Evolutionary conservation across 2,797 vertebrate genomes (phyloP), one percentile per base, ranked within the genome.

Genomic region (Molossus molossus): DNA sequence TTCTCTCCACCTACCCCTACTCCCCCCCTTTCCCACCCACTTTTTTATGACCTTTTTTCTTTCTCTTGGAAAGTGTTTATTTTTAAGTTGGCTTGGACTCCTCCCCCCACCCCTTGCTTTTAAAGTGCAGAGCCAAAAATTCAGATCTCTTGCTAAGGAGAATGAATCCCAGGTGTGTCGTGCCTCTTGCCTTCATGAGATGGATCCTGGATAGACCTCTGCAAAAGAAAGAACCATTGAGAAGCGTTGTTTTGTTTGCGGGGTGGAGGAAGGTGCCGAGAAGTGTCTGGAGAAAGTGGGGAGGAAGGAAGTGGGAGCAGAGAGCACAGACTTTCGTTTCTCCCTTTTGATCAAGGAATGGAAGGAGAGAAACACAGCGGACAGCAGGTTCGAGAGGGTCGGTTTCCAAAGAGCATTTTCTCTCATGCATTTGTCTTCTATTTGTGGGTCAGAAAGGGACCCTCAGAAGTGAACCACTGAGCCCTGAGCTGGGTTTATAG

Each of bases 91-190:
- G 69, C 70, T 45, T 82, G 62, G 53, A 45, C 48, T 67, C 8
- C 50, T 53, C 17, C 4, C 21, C 21, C 4, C 9, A 9, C 75
- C 29, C 29, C 25, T 94, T 45, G 45, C 85, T 86, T 91, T 14
- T 65, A 82, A 89, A 25, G 57, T 73, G 25, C 45, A 73, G 87
- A 77, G 80, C 75, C 69, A 94, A 67, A 53, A 93, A 91, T 86
- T 87, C 3, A 45, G 82, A 40, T 85, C 40, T 86, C 50, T 90
- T 62, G 40, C 75, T 89, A 1, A n/a, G 53, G 58, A 94, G 94
- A 91, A 93, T 93, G 87, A 82, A 69, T 73, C 69, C 81, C 84
- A 93, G 90, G 90, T 89, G 64, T 91, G 80, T 9, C 13, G 50
- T 13, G 29, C 33, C 84, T 50, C 72, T 86, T 75, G 50, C 45